Base-by-base conservation (phyloP, 2,888 invertebrate species). In the Fissipunctia ypsillon region DNA sequence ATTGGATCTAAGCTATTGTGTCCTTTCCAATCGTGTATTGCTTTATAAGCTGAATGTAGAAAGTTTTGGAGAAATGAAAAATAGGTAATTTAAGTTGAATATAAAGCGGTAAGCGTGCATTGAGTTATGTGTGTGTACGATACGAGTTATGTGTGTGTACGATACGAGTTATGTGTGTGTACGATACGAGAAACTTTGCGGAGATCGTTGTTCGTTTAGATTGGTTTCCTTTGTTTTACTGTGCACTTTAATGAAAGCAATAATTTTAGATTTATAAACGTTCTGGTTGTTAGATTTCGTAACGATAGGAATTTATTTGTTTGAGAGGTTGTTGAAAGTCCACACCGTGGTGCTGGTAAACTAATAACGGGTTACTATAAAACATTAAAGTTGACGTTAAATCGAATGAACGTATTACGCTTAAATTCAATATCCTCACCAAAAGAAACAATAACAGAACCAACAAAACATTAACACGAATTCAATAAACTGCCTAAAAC, bases 401-500 rank as follows among this genome's bases (percentile, higher is more conserved):
- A 35, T 45, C n/a, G 22, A 61, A 43, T 12, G 1, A 41, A 64
- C 7, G 1, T 41, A n/a, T 6, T 22, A 10, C 19, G 19, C 41
- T 48, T 19, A 41, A 63, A 63, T 48, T 48, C 57, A 52, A 76
- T 76, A 59, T 31, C 48, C 31, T 50, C 6, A 74, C 28, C 56
- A 14, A 65, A 68, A 43, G 28, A 45, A 50, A 56, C 31, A 63
- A 59, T 48, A 84, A 80, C 73, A 50, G 72, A 73, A 72, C 67
- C 56, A 69, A 79, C 48, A 57, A 60, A 73, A 74, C 57, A 69
- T 61, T 73, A 43, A 22, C 59, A 50, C 70, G 71, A 75, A 76
- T 81, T 84, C 65, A 81, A 73, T 86, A 69, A 81, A 76, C 81
- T 76, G 68, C 70, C 76, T 70, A 69, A 86, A 84, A 83, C 82